phyloP scores from a whole-genome alignment of 92 coral and sea anemone species.

The Heteractis magnifica region DNA sequence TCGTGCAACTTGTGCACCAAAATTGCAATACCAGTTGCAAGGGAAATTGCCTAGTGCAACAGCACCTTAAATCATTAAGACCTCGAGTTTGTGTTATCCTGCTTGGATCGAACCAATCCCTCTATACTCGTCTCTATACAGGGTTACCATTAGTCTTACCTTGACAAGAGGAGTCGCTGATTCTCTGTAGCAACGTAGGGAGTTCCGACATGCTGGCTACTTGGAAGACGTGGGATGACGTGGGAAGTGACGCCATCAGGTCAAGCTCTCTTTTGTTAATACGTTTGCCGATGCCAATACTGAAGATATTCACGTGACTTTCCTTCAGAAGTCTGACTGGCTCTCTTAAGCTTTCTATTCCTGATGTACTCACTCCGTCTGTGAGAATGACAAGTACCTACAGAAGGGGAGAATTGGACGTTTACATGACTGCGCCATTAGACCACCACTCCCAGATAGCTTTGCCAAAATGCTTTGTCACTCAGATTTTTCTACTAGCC shows the following conservation, averaged over 20 bases:
- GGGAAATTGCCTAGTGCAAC: too few relatives aligned
- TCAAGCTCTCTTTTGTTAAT: conserved; percentile 59
- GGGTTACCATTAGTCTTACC: conserved; percentile 39
- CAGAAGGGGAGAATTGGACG: background rate
- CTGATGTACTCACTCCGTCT: conserved; percentile 66
- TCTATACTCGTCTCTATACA: background rate
- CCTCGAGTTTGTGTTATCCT: too few relatives aligned
- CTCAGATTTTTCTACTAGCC: too few relatives aligned
- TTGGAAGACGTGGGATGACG: conserved; percentile 58
- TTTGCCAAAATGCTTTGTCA: too few relatives aligned
- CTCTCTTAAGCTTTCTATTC: conserved; percentile 30
- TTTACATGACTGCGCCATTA: background rate
- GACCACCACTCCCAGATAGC: too few relatives aligned
- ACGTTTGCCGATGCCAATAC: conserved; percentile 68
- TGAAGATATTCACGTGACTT: conserved; percentile 67
- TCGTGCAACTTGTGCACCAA: too few relatives aligned
- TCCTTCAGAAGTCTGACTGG: conserved; percentile 59
- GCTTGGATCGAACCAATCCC: background rate
- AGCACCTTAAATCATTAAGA: too few relatives aligned
- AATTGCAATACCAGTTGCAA: too few relatives aligned
- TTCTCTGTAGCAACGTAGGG: conserved; percentile 48
- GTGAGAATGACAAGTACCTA: conserved; percentile 72
- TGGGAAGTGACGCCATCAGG: conserved; percentile 74
- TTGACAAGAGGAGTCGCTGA: conserved; percentile 72
- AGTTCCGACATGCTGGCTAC: conserved; percentile 67